Evolutionary conservation across 2,113 vertebrate genomes (phyloP).

Genomic region (Strix uralensis): DNA sequence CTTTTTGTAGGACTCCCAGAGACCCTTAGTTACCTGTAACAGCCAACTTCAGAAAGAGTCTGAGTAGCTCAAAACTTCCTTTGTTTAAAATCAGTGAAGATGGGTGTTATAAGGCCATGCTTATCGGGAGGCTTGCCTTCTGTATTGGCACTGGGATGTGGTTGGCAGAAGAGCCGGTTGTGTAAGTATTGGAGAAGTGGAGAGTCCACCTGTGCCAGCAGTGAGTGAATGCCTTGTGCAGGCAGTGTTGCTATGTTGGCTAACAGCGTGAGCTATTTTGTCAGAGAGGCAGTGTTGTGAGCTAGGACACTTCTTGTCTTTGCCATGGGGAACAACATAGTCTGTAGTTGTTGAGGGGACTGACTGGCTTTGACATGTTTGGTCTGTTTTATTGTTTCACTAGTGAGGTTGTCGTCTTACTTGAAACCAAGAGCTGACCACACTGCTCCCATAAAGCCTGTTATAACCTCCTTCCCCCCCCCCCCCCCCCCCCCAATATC

Average conservation of each 20-base stretch:
- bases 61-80: not conserved
- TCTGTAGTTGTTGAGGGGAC: not conserved
- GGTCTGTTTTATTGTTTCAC: not conserved
- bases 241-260: not conserved
- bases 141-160: not conserved
- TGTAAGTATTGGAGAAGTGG: not conserved
- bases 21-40: not conserved
- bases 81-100: not conserved
- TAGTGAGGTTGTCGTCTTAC: not conserved
- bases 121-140: not conserved
- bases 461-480: not conserved
- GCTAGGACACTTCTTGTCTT: not conserved
- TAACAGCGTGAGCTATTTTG: not conserved
- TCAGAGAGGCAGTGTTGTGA: not conserved
- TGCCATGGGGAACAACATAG: rapidly evolving
- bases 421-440: not conserved
- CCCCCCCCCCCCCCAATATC: not conserved
- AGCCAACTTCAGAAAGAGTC: not conserved
- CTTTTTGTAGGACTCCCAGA: not conserved
- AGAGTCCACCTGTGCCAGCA: not conserved
- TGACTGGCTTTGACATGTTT: not conserved
- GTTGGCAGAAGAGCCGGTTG: not conserved
- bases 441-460: not conserved
- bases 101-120: not conserved
- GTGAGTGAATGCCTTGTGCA: not conserved